Evolutionary conservation across 2,888 invertebrate genomes (phyloP).

Genomic region (Melipona bicolor): DNA sequence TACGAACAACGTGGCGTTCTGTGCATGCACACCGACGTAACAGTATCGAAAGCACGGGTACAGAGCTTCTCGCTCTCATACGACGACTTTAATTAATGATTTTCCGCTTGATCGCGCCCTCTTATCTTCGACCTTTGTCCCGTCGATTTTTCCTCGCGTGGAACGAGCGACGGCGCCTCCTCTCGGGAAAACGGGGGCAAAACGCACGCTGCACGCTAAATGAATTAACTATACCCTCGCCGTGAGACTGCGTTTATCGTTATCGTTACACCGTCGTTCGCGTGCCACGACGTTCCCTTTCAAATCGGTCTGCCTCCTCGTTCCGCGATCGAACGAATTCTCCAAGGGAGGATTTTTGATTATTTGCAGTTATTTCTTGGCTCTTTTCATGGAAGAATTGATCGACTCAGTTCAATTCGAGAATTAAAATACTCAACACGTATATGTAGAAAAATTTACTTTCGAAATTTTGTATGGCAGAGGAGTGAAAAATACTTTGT

Average conservation of each 20-base stretch:
- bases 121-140: background rate
- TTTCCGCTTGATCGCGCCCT: constrained; percentile 33
- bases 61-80: constrained; percentile 23
- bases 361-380: no score
- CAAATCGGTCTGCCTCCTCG: background rate
- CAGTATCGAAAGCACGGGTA: constrained; percentile 50
- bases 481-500: background rate
- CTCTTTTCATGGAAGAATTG: no score
- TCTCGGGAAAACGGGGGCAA: constrained; percentile 10
- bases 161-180: background rate
- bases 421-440: no score
- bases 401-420: no score
- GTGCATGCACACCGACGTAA: constrained; percentile 46
- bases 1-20: constrained; percentile 48
- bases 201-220: constrained; percentile 25
- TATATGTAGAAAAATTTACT: background rate
- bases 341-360: background rate
- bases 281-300: background rate
- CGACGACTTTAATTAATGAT: constrained; percentile 41
- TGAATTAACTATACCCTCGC: constrained; percentile 32
- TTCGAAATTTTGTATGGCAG: background rate
- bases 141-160: background rate
- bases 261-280: constrained; percentile 30
- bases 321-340: background rate
- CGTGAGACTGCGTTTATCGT: constrained; percentile 39